Base-by-base conservation (phyloP, 2,888 invertebrate genomes). In the Pecten maximus region DNA sequence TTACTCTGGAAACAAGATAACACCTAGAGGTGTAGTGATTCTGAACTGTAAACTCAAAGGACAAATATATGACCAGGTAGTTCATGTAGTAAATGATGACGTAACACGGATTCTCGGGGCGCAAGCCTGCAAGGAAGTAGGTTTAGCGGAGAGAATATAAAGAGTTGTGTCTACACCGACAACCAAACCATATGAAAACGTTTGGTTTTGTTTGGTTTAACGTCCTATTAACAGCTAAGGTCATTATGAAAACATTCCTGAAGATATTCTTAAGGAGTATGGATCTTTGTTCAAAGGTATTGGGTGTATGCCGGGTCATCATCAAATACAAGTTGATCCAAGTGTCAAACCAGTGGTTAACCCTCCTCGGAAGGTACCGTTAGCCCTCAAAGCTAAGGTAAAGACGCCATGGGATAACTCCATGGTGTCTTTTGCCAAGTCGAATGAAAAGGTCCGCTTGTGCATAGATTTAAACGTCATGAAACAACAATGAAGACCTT, bases 381-480 rank as follows among this genome's bases (percentile, higher is more conserved):
- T 90, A 19, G 90, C 91, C 19, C 89, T 92, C 1, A 91, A 88
- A 87, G 89, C 88, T 28, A 92, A 90, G 87, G 90, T 92, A 2
- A 92, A 90, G 87, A 90, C 89, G 0, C 92, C 48, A 87, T 93
- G 39, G 89, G 40, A 40, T 74, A 87, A 40, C 92, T 92, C 60
- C 12, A 44, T 44, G 44, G 44, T 44, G 8, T 44, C 44, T 44
- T 8, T 44, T 44, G 44, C 44, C 12, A 44, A 44, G 44, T 86
- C 88, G 15, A 92, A 93, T 74, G 91, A 92, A 23, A 90, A 89
- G 8, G 86, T 93, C 15, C 40, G 92, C 15, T 35, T 93, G n/a
- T 94, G 93, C 87, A 89, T 91, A 0, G 91, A 90, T 54, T 40
- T 90, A 16, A 89, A 91, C 50, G 19, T 86, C 12, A 89, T 86